Evolutionary conservation across 2,888 invertebrate species (phyloP).

Genomic region (Taenaris catops): DNA sequence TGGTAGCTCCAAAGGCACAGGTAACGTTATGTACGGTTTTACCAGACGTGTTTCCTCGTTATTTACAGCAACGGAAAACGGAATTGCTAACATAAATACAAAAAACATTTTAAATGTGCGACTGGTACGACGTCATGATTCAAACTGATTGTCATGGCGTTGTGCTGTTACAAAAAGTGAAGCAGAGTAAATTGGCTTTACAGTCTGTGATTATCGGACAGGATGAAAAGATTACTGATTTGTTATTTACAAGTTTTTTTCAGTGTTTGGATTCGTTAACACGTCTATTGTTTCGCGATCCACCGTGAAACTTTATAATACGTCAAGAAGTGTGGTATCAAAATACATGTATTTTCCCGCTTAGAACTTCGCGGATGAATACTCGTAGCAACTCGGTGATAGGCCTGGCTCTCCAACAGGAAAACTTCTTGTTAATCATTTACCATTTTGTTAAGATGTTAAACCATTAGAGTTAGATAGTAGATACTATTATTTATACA

Average conservation of each 20-base stretch:
- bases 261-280: conserved; percentile 8
- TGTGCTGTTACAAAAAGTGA: conserved; percentile 42
- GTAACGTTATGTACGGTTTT: conserved; percentile 41
- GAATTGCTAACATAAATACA: conserved; percentile 31
- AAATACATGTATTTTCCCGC: too few relatives aligned
- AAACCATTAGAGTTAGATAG: too few relatives aligned
- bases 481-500: too few relatives aligned
- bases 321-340: too few relatives aligned
- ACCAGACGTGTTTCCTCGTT: conserved; percentile 33
- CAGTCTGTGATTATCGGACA: conserved; percentile 52
- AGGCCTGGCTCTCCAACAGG: too few relatives aligned
- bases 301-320: too few relatives aligned
- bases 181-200: conserved; percentile 51
- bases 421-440: too few relatives aligned
- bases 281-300: neutral
- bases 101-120: conserved; percentile 71
- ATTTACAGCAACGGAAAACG: conserved; percentile 32
- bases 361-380: too few relatives aligned
- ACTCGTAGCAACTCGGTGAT: too few relatives aligned
- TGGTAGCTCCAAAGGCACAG: conserved; percentile 60
- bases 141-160: conserved; percentile 54
- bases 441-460: too few relatives aligned
- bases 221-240: conserved; percentile 56
- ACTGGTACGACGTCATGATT: conserved; percentile 56
- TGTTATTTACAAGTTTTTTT: conserved; percentile 37